phyloP scores from a whole-genome alignment of 2,113 vertebrate species.

The Vulpes vulpes region DNA sequence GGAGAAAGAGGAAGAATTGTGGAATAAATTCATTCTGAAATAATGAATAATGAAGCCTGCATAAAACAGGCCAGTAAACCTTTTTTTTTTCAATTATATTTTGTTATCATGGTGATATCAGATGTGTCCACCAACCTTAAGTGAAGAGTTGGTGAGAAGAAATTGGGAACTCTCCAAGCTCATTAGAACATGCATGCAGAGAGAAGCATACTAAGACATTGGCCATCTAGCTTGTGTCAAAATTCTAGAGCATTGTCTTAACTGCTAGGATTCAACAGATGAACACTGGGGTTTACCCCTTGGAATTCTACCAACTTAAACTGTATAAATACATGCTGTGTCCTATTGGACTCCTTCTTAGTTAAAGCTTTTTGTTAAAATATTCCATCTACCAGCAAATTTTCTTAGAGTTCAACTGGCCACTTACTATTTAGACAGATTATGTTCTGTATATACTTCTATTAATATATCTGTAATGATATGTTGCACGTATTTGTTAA shows the following conservation, averaged over 20 bases:
- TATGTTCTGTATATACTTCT: background rate
- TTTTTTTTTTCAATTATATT: conserved; percentile 13
- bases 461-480: background rate
- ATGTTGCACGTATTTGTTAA: background rate
- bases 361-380: background rate
- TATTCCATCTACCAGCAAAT: background rate
- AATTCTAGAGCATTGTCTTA: background rate
- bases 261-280: background rate
- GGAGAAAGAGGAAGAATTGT: background rate
- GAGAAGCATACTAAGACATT: background rate
- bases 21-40: conserved; percentile 5
- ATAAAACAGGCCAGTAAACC: background rate
- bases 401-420: background rate
- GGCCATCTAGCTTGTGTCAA: background rate
- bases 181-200: background rate
- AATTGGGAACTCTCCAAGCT: background rate
- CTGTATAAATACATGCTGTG: background rate
- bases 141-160: background rate
- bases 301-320: background rate
- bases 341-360: background rate
- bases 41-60: no score
- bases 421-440: background rate
- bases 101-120: background rate
- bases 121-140: background rate
- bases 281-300: background rate